These are phyloP conservation scores for Solenodon paradoxus DNA, from an alignment of 2,113 vertebrate species.

Conservation along the genomic window DNA sequence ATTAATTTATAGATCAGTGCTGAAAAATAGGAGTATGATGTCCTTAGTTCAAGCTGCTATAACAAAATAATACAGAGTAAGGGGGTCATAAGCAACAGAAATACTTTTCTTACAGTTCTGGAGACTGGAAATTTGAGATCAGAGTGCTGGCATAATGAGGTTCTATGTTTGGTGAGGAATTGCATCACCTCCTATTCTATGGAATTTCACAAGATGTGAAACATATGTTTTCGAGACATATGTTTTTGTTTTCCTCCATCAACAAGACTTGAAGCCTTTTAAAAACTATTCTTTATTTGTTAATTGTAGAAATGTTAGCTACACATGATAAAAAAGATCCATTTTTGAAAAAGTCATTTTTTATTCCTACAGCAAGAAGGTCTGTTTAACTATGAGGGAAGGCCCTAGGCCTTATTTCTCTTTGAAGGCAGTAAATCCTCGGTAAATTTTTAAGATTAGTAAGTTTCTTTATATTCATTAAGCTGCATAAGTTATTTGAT, in stretches of 20 bases:
- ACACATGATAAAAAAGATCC: not conserved
- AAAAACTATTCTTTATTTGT: not conserved
- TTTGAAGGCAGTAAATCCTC: not conserved
- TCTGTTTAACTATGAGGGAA: not conserved
- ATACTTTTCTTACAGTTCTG: not conserved
- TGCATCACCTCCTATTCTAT: not conserved
- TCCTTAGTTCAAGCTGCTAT: not conserved
- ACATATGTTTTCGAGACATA: too few species aligned
- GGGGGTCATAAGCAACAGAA: not conserved
- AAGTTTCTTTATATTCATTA: not conserved
- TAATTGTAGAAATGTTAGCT: not conserved
- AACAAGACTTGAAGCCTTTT: not conserved
- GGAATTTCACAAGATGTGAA: not conserved
- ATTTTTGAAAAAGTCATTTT: constrained; percentile 27
- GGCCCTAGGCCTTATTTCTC: not conserved
- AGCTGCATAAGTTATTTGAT: not conserved
- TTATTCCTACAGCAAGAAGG: not conserved
- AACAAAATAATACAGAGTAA: not conserved
- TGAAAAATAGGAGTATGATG: not conserved
- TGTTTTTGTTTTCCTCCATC: not conserved
- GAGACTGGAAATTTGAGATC: not conserved
- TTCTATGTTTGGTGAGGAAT: not conserved
- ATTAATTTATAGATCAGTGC: not conserved
- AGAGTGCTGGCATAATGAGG: not conserved
- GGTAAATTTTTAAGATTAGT: not conserved